Base-by-base conservation (phyloP, 92 coral and sea anemone genomes). In the Chrysogorgia sp. region DNA sequence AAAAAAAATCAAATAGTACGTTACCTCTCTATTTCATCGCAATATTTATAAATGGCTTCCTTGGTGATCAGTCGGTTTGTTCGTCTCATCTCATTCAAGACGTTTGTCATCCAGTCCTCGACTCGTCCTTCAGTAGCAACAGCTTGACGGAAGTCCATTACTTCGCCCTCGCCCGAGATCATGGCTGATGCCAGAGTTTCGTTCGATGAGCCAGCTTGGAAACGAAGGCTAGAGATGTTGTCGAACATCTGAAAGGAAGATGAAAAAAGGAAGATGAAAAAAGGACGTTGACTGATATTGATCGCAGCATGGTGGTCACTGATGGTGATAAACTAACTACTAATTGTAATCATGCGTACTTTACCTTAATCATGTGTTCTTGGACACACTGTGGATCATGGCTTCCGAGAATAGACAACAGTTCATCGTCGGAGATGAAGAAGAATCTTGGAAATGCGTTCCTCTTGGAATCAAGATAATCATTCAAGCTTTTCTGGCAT, bases 31-130 rank as follows among this genome's bases (percentile, higher is more conserved):
- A 86, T 58, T 19, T 92, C 86, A 56, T 88, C 84, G 57, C 99
- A 91, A 62, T 96, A 96, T 80, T 84, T 87, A 67, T 68, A 96
- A 71, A 96, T 96, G 67, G 99, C 97, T 75, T 96, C 99, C 65
- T 96, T 96, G 32, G 99, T 96, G 58, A 96, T 96, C 2, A 96
- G 90, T 26, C 99, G 75, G 87, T 96, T 96, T 13, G 99, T 96
- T 77, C 97, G 66, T 80, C 99, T 89, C 99, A 96, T 96, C 60
- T 96, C 99, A 52, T 96, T 89, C 87, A 96, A 72, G 50, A 96
- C 99, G 40, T 88, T 96, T 14, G 99, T 96, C 99, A 96, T 96
- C 99, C 99, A 96, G 83, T 96, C 99, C 77, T 96, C 99, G 32
- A 96, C 99, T 19, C 99, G 82, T 30, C 99, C 99, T 41, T 96